Evolutionary conservation across 2,797 vertebrate species (phyloP), one percentile per base, ranked within the genome.

Genomic region (Sorex maritimensis): DNA sequence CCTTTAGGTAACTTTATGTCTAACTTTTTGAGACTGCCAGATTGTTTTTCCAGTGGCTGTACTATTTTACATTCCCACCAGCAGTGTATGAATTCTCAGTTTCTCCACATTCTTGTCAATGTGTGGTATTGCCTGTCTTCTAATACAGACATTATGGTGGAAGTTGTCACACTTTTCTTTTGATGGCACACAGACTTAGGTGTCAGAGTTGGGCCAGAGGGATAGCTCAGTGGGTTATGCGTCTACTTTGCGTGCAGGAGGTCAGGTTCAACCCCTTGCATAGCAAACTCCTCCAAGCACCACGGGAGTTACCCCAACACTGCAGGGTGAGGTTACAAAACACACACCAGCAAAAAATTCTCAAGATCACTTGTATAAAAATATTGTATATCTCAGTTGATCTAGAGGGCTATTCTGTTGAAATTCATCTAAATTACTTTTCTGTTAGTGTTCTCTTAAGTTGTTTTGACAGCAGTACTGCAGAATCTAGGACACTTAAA

Each of bases 21-120:
- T 88, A 71, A 67, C 69, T 75, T 95, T 86, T 86, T 69, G 41
- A 95, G 41, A 58, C 34, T 93, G 12, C 52, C 34, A 81, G 17
- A 68, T 73, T 94, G n/a, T 93, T 82, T 93, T 88, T 28, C 65
- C 75, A 85, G 24, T 67, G 49, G 41, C 82, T 84, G 6, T 26
- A 67, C 74, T 23, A 38, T 91, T 94, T 88, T 84, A 63, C 34
- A 30, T 74, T 92, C 19, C 69, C 52, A 52, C 41, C 78, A 91
- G 17, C 28, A 41, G 23, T 52, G 1, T 79, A 26, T 17, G 46
- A 86, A 11, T 19, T 13, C 72, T 92, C 65, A 17, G 12, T 85
- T 71, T 90, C 44, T 63, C 15, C n/a, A 30, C 41, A 86, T 24
- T 26, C 61, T 92, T 67, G 23, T 61, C 49, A 88, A 34, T 21